These are phyloP conservation scores for Mionectes olivaceus DNA, from an alignment of 2,797 vertebrate species.

Conservation along the genomic window DNA sequence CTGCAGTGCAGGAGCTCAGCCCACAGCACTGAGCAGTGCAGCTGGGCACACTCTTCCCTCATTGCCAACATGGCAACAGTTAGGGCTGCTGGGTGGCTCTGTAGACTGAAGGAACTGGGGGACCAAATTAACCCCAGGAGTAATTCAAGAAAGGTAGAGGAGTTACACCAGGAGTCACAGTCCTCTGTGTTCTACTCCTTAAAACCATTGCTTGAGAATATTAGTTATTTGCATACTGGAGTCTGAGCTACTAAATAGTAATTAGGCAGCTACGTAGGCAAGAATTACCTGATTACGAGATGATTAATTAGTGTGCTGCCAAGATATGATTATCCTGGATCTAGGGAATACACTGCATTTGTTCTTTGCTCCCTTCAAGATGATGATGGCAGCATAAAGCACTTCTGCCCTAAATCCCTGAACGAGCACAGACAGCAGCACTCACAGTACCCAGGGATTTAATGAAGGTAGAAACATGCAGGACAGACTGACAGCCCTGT, in stretches of 20 bases:
- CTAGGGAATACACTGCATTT: constrained; percentile 15
- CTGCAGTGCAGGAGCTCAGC: constrained; percentile 3
- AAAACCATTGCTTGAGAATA: background rate
- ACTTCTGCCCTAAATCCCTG: constrained; percentile 12
- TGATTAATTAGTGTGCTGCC: constrained; percentile 47
- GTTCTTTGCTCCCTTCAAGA: constrained; percentile 14
- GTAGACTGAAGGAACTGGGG: background rate
- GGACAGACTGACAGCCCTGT: background rate
- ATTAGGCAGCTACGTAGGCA: constrained; percentile 51
- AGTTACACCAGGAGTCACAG: background rate
- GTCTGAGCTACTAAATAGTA: constrained; percentile 2
- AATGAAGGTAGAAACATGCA: background rate
- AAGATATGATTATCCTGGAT: constrained; percentile 28
- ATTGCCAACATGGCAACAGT: constrained; percentile 5
- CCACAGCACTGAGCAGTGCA: background rate
- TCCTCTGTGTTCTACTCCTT: background rate
- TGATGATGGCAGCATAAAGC: background rate
- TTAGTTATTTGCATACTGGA: background rate
- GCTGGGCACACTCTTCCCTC: background rate
- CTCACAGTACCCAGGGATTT: background rate
- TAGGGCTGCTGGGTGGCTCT: background rate
- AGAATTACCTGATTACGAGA: constrained; percentile 46
- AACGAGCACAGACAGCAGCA: background rate
- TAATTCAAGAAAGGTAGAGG: background rate
- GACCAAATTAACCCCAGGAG: background rate